phyloP scores from a whole-genome alignment of 1,140 invertebrate species.

The Oryctes rhinoceros region DNA sequence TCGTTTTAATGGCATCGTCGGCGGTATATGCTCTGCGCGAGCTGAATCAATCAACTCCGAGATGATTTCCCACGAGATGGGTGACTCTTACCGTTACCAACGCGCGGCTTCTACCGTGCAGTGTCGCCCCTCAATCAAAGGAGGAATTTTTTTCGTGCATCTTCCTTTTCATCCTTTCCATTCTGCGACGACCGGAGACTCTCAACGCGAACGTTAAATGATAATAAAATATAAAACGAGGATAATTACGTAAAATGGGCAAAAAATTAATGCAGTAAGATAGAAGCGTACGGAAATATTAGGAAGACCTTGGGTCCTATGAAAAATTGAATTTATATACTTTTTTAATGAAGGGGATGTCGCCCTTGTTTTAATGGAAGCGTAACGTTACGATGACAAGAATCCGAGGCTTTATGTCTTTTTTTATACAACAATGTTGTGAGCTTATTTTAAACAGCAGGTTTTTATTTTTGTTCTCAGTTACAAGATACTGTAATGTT shows the following conservation, averaged over 20 bases:
- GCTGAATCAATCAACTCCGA: constrained; percentile 23
- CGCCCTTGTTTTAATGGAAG: neutral
- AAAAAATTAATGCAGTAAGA: constrained; percentile 1
- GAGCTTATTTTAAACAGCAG: neutral
- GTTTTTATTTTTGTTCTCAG: neutral
- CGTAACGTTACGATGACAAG: neutral
- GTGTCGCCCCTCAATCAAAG: neutral
- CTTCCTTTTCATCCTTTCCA: neutral
- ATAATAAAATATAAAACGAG: constrained; percentile 7
- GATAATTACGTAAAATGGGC: constrained; percentile 27
- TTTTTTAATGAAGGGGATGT: neutral
- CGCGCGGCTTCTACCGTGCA: neutral
- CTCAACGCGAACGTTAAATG: constrained; percentile 24
- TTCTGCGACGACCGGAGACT: neutral
- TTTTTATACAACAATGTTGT: neutral
- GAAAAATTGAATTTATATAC: neutral
- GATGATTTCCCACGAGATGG: constrained; percentile 33
- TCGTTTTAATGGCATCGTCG: neutral
- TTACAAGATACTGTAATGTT: neutral
- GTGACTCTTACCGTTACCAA: neutral
- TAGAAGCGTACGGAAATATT: neutral
- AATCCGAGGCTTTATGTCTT: neutral
- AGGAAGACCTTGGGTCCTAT: neutral
- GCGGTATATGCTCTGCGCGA: neutral
- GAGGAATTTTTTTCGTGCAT: constrained; percentile 1